A percentile compares a stretch with the other conserved stretches of the same genome.
Conservation (phyloP, 2,113 vertebrate genomes). For the Rattus norvegicus region GRCr8 NC_086032.1:75409001-75409500, state of each 20-base stretch:
- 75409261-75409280: not conserved
- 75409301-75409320: not conserved
- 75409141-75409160: not conserved
- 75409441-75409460: not conserved
- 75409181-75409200: not conserved
- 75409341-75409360: not conserved
- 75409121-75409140: not conserved
- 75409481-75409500: too few relatives aligned
- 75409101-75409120: not conserved
- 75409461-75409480: not conserved
- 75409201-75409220: conserved; percentile 3
- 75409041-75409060: not conserved
- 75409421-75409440: not conserved
- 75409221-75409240: not conserved
- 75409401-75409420: not conserved
- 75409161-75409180: not conserved
- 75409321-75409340: not conserved
- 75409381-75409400: accelerated
- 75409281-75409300: not conserved
- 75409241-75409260: not conserved
- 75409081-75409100: not conserved
- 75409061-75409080: not conserved
- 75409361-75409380: not conserved
- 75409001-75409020: not conserved
- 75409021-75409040: not conserved